These are phyloP conservation scores for Tinamus major DNA, from an alignment of 2,797 vertebrate genomes.

Conservation along the genomic window DNA sequence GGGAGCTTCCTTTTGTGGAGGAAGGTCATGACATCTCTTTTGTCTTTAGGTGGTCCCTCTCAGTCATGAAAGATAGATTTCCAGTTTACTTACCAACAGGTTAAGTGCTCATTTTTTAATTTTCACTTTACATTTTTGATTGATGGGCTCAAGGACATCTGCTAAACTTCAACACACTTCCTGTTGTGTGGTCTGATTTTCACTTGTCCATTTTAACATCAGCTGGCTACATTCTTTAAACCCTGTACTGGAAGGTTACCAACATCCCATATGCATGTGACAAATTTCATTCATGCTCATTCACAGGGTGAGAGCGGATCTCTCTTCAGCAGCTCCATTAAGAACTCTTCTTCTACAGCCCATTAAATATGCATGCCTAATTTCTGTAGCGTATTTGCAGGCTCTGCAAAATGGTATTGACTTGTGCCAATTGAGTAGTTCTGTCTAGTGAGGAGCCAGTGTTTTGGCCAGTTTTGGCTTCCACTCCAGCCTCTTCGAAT, in stretches of 20 bases:
- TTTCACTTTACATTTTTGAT: neutral
- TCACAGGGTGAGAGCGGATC: neutral
- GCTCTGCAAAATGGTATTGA: neutral
- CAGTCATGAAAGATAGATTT: no score
- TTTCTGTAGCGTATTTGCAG: accelerated
- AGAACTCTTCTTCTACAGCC: neutral
- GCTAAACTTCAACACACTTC: neutral
- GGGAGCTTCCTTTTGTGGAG: neutral
- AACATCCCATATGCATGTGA: accelerated
- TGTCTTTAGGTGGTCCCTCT: accelerated
- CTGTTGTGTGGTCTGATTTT: neutral
- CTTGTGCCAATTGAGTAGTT: neutral
- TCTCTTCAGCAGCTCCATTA: neutral
- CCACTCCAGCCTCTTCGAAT: neutral
- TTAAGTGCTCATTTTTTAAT: neutral
- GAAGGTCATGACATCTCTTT: neutral
- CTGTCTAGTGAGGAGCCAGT: neutral
- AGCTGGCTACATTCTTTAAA: neutral
- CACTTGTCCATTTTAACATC: neutral
- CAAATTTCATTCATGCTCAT: accelerated
- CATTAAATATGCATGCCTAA: neutral
- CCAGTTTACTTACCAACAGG: neutral
- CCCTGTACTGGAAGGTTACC: neutral
- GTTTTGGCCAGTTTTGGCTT: neutral
- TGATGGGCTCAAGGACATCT: neutral